These are phyloP conservation scores for Aeoliscus strigatus DNA, from an alignment of 2,797 vertebrate species.

Conservation along the genomic window DNA sequence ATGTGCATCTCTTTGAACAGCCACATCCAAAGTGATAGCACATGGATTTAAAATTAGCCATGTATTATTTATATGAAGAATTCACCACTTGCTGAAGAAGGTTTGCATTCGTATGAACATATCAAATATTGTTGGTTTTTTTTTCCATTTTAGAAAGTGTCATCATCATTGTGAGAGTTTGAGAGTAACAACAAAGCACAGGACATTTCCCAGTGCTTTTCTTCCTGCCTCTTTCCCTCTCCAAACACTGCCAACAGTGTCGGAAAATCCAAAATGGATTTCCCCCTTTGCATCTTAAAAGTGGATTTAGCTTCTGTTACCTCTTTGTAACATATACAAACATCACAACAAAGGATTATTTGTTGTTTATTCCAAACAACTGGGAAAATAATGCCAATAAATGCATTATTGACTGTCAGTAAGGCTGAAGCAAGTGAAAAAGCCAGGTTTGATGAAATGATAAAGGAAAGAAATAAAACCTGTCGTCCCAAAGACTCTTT, in stretches of 20 bases:
- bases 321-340: constrained; percentile 8
- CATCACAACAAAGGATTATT: constrained; percentile 25
- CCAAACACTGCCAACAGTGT: constrained; percentile 4
- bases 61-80: constrained; percentile 19
- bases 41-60: constrained; percentile 28
- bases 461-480: constrained; percentile 19
- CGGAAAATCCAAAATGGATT: constrained; percentile 6
- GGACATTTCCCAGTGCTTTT: too few relatives aligned
- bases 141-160: too few relatives aligned
- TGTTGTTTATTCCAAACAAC: constrained; percentile 11
- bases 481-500: constrained; percentile 13
- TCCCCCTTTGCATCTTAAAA: constrained; percentile 18
- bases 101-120: too few relatives aligned
- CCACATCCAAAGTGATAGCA: constrained; percentile 17
- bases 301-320: background rate
- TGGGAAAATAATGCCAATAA: constrained; percentile 18
- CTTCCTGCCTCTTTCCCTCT: background rate
- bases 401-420: constrained; percentile 23
- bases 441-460: constrained; percentile 10
- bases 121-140: too few relatives aligned
- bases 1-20: background rate
- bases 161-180: constrained; percentile 16
- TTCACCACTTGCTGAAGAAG: constrained; percentile 9
- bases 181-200: too few relatives aligned
- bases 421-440: constrained; percentile 10